phyloP scores from a whole-genome alignment of 2,797 vertebrate species.

The Arrhamphus sclerolepis region DNA sequence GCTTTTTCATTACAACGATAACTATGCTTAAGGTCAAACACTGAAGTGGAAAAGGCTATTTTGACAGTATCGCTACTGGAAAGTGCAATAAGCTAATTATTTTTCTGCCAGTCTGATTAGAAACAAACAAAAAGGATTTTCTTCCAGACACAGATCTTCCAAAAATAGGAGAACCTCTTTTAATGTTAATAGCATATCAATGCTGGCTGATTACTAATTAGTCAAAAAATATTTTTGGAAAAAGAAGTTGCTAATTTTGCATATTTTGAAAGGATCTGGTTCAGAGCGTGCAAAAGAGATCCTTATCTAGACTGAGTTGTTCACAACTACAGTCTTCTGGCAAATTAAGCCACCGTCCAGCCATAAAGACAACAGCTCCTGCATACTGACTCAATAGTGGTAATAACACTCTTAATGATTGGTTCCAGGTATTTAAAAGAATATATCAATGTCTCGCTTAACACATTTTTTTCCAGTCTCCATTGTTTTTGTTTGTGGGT shows the following conservation, averaged over 20 bases:
- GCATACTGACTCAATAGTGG: too few species aligned
- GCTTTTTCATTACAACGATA: slow-evolving; percentile 28
- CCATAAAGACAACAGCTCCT: too few species aligned
- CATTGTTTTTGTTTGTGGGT: too few species aligned
- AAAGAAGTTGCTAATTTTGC: not conserved
- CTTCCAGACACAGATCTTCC: slow-evolving; percentile 1
- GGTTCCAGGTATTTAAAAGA: too few species aligned
- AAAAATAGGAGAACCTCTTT: not conserved
- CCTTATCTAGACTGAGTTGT: not conserved
- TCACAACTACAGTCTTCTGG: too few species aligned
- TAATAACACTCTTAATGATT: too few species aligned
- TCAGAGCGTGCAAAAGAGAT: slow-evolving; percentile 1
- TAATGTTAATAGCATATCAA: not conserved
- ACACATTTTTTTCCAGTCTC: too few species aligned
- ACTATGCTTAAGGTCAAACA: slow-evolving; percentile 20
- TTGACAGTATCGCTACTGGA: slow-evolving; percentile 8
- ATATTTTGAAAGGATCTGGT: not conserved
- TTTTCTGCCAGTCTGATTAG: slow-evolving; percentile 24
- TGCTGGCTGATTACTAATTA: not conserved
- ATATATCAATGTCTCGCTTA: too few species aligned
- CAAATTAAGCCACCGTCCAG: too few species aligned
- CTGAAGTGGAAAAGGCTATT: slow-evolving; percentile 11
- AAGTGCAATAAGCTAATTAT: not conserved
- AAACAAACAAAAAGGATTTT: slow-evolving; percentile 8
- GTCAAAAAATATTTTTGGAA: slow-evolving; percentile 7